phyloP scores from a whole-genome alignment of 2,113 vertebrate species.

The Neolamprologus fasciatus region DNA sequence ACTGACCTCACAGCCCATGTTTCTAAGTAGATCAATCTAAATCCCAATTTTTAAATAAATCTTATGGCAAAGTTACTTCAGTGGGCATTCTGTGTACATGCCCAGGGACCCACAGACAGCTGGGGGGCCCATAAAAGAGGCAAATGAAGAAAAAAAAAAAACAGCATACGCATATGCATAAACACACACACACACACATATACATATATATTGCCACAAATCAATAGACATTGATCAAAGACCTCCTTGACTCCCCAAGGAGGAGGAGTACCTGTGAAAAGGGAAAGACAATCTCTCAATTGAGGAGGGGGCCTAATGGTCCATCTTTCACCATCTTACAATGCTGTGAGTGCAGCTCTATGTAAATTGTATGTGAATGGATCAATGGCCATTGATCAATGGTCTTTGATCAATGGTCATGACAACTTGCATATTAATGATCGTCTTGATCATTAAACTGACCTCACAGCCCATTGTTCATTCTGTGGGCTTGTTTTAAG shows the following conservation, averaged over 20 bases:
- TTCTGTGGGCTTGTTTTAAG: neutral
- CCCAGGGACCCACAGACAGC: neutral
- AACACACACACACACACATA: neutral
- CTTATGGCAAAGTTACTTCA: neutral
- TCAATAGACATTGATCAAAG: neutral
- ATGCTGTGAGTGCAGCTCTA: neutral
- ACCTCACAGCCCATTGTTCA: neutral
- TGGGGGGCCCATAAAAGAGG: neutral
- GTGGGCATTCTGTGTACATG: neutral
- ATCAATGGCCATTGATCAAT: neutral
- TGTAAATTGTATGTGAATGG: neutral
- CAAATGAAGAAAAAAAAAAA: neutral
- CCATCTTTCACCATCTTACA: neutral
- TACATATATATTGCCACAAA: neutral
- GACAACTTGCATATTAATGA: neutral
- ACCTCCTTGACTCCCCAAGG: neutral
- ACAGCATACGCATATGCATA: neutral
- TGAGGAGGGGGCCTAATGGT: neutral
- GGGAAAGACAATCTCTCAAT: neutral
- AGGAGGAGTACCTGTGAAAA: neutral
- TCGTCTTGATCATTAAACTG: neutral
- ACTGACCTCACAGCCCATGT: neutral
- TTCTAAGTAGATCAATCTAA: neutral
- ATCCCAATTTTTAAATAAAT: accelerated
- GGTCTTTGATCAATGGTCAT: neutral